These are phyloP conservation scores for Cyclargus thomasi DNA, from an alignment of 1,140 invertebrate species.

Conservation along the genomic window DNA sequence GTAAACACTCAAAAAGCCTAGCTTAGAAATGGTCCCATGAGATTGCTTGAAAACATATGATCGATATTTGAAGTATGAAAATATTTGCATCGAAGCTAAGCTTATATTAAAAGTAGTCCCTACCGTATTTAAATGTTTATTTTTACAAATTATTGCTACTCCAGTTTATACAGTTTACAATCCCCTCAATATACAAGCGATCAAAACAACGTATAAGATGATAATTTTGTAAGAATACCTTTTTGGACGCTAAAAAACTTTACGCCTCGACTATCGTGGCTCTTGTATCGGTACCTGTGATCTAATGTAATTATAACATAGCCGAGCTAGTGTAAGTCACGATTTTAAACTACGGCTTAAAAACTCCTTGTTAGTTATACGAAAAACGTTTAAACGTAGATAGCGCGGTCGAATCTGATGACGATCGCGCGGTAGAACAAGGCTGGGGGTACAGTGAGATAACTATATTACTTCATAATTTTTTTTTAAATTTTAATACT, in stretches of 20 bases:
- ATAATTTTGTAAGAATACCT: not conserved
- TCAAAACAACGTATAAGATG: not conserved
- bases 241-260: conserved; percentile 24
- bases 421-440: conserved; percentile 46
- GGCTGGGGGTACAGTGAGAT: conserved; percentile 36
- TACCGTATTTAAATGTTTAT: too few relatives aligned
- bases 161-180: not conserved
- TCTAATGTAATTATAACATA: conserved; percentile 70
- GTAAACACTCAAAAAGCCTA: too few relatives aligned
- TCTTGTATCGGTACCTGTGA: conserved; percentile 48
- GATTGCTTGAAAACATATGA: too few relatives aligned
- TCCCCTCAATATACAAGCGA: not conserved
- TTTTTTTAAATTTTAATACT: too few relatives aligned
- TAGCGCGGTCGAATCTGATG: conserved; percentile 58
- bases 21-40: too few relatives aligned
- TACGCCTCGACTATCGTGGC: conserved; percentile 29
- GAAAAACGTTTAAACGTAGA: conserved; percentile 30
- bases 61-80: too few relatives aligned
- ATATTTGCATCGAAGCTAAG: too few relatives aligned
- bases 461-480: too few relatives aligned
- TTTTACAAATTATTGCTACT: too few relatives aligned
- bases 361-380: conserved; percentile 34
- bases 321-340: conserved; percentile 61
- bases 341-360: conserved; percentile 61
- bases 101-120: too few relatives aligned